Evolutionary conservation across 2,888 invertebrate genomes (phyloP), one percentile per base, ranked within the genome.

Genomic region (Acleris sparsana): DNA sequence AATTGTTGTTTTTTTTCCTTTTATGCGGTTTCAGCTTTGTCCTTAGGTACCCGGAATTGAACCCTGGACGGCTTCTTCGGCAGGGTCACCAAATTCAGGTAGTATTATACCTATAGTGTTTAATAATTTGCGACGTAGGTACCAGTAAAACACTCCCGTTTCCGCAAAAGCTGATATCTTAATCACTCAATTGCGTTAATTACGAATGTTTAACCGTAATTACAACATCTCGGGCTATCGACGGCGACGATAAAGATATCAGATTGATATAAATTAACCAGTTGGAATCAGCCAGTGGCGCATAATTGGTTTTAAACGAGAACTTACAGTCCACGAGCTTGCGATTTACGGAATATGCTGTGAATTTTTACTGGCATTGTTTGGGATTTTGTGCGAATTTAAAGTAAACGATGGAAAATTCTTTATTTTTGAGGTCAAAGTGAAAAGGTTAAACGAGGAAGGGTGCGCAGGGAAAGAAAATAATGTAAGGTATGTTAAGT

Each of bases 191-290:
- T 53, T 20, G 33, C 58, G 58, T 53, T 60, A 64, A 64, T 59
- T 44, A 48, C 53, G 25, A 63, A 43, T 55, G 13, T 55, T 57
- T 22, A 53, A 58, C 33, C 9, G 43, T 22, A 64, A 48, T 53
- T 53, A 25, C 11, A 20, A 44, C 43, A 17, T 20, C 49, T 52
- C 53, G 46, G 49, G 18, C 4, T 22, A 22, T 13, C 33, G 52
- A 48, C 58, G 20, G 53, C 29, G 7, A 44, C 39, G 43, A 65
- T 61, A 61, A 65, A 65, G 55, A 55, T 56, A 61, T 65, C 65
- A 51, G 65, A 64, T 55, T 48, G 25, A 60, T 59, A 56, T 65
- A 61, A 61, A 65, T 65, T 65, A 60, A 44, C n/a, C 60, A 33
- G 55, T 56, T 61, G 29, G 55, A 43, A 60, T 29, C 53, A 20